A percentile compares a stretch with the other conserved stretches of the same genome.
These are phyloP conservation scores for Gasteruption jaculator DNA, from an alignment of 2,888 invertebrate genomes.

Conservation along the genomic window DNA sequence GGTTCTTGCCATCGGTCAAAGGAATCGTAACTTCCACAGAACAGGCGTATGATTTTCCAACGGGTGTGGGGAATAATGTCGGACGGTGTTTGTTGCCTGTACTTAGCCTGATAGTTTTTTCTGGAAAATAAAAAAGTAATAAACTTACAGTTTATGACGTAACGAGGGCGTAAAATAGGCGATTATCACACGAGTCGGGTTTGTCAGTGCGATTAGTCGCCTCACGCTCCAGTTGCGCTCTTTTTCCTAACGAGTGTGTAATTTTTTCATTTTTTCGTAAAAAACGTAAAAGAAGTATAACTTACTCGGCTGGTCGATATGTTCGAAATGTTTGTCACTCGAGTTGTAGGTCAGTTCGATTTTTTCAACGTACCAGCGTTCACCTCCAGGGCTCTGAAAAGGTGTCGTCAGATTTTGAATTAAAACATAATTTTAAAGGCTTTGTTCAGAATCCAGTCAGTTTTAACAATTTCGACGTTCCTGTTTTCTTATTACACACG, in stretches of 20 bases:
- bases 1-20: conserved; percentile 53
- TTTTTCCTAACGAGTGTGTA: not conserved
- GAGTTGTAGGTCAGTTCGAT: conserved; percentile 72
- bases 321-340: conserved; percentile 53
- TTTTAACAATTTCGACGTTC: no score
- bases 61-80: conserved; percentile 78
- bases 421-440: no score
- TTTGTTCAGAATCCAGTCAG: no score
- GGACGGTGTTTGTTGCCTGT: conserved; percentile 58
- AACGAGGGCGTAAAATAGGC: no score
- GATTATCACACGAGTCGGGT: no score
- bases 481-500: not conserved
- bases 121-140: conserved; percentile 31
- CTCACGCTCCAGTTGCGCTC: not conserved
- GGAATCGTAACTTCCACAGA: conserved; percentile 62
- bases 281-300: conserved; percentile 14
- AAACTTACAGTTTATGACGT: no score
- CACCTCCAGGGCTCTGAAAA: conserved; percentile 78
- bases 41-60: conserved; percentile 80
- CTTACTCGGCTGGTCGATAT: conserved; percentile 53
- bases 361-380: conserved; percentile 81
- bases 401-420: no score
- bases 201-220: no score
- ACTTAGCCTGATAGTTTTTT: conserved; percentile 55
- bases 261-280: not conserved